These are phyloP conservation scores for Pseudomyrmex sp. DNA, from an alignment of 1,140 invertebrate species.

Conservation along the genomic window DNA sequence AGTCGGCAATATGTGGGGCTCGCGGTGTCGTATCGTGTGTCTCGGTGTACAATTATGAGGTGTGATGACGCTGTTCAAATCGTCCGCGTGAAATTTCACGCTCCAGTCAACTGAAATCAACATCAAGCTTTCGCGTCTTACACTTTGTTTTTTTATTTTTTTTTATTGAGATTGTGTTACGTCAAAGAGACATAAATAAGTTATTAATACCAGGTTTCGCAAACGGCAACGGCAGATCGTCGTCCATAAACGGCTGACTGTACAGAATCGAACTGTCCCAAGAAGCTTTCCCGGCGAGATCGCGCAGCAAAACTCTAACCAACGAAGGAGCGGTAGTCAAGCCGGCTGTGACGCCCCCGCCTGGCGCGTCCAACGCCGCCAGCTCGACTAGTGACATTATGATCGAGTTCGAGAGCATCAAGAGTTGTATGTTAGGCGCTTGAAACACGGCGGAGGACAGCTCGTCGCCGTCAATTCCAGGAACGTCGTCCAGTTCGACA, in stretches of 20 bases:
- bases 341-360: slow-evolving; percentile 93
- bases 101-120: slow-evolving; percentile 73
- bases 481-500: slow-evolving; percentile 97
- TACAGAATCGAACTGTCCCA: slow-evolving; percentile 98
- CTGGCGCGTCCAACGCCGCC: slow-evolving; percentile 93
- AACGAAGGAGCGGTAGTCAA: slow-evolving; percentile 87
- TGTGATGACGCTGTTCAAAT: slow-evolving; percentile 77
- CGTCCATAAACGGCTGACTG: slow-evolving; percentile 86
- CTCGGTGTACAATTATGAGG: slow-evolving; percentile 85
- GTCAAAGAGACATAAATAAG: neutral
- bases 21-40: slow-evolving; percentile 89
- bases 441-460: slow-evolving; percentile 92
- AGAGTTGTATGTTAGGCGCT: slow-evolving; percentile 95
- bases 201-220: slow-evolving; percentile 72
- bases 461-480: slow-evolving; percentile 89
- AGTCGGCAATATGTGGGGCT: slow-evolving; percentile 91
- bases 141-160: neutral
- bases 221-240: slow-evolving; percentile 71
- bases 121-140: neutral
- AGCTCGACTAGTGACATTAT: slow-evolving; percentile 97
- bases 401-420: slow-evolving; percentile 93
- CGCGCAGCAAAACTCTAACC: slow-evolving; percentile 94
- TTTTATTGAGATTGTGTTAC: neutral
- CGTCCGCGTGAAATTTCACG: slow-evolving; percentile 75
- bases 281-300: slow-evolving; percentile 98